A percentile compares a stretch with the other conserved stretches of the same genome.
Evolutionary conservation across 2,113 vertebrate genomes (phyloP).

Genomic region (Oxygymnocypris stewartii): DNA sequence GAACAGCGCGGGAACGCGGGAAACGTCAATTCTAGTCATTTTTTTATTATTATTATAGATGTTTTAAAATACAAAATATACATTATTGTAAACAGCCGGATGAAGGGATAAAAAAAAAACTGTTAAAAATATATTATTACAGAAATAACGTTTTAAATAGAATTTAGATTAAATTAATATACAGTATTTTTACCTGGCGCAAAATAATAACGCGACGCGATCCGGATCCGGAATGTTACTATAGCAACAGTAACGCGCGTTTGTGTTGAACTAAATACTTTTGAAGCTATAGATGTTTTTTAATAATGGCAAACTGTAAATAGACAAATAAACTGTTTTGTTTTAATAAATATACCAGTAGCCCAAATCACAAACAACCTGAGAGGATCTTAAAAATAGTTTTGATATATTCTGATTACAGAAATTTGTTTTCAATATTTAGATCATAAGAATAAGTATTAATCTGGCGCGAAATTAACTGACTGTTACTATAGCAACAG

Average conservation of each 20-base stretch:
- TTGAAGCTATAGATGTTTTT: not conserved
- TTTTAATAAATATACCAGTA: not conserved
- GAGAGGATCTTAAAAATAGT: not conserved
- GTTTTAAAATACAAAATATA: not conserved
- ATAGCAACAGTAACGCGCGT: no score
- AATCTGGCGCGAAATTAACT: no score
- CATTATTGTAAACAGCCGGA: not conserved
- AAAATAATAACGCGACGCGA: not conserved
- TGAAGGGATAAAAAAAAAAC: not conserved
- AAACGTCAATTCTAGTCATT: no score
- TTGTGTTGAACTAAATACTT: no score
- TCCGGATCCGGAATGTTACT: no score
- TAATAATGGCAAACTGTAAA: not conserved
- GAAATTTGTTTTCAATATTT: no score
- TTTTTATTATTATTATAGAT: not conserved
- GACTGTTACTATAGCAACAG: no score
- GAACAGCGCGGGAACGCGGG: no score
- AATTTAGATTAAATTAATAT: not conserved
- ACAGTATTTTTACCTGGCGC: not conserved
- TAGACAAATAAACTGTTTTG: not conserved
- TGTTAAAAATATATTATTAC: not conserved
- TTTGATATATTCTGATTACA: not conserved
- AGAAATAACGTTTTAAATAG: not conserved
- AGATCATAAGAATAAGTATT: no score
- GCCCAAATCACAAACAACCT: not conserved